Percentiles rank a stretch among this genome's conserved stretches.
Evolutionary conservation across 2,888 invertebrate genomes (phyloP).

Genomic region (Pseudococcus viburni): DNA sequence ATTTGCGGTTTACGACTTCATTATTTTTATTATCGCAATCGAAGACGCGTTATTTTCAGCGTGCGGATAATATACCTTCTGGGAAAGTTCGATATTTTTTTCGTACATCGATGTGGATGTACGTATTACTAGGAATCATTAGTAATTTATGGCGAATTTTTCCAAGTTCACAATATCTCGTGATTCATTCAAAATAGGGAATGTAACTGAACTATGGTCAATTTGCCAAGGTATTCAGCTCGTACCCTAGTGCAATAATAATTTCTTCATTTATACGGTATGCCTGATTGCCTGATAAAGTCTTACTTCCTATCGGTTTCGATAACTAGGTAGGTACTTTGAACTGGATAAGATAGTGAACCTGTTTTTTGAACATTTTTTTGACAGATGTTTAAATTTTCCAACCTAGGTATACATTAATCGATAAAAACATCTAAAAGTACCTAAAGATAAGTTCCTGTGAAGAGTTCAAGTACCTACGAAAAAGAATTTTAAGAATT

Average conservation of each 20-base stretch:
- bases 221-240: not conserved
- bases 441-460: too few species aligned
- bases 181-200: conserved; percentile 1
- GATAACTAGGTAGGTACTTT: not conserved
- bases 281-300: not conserved
- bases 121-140: conserved; percentile 2
- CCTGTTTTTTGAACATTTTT: not conserved
- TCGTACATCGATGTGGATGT: not conserved
- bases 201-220: not conserved
- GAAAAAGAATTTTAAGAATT: too few species aligned
- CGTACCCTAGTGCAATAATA: not conserved
- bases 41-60: conserved; percentile 8
- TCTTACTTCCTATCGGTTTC: not conserved
- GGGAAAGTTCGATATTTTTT: conserved; percentile 44
- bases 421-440: too few species aligned
- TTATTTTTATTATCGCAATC: conserved; percentile 39
- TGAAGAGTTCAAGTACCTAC: too few species aligned
- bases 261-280: not conserved
- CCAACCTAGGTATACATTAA: too few species aligned
- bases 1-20: conserved; percentile 57
- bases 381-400: too few species aligned
- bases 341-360: not conserved
- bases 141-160: not conserved
- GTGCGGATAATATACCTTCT: conserved; percentile 2
- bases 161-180: not conserved